Evolutionary conservation across 2,113 vertebrate genomes (phyloP).

Genomic region (Poeciliopsis retropinna): DNA sequence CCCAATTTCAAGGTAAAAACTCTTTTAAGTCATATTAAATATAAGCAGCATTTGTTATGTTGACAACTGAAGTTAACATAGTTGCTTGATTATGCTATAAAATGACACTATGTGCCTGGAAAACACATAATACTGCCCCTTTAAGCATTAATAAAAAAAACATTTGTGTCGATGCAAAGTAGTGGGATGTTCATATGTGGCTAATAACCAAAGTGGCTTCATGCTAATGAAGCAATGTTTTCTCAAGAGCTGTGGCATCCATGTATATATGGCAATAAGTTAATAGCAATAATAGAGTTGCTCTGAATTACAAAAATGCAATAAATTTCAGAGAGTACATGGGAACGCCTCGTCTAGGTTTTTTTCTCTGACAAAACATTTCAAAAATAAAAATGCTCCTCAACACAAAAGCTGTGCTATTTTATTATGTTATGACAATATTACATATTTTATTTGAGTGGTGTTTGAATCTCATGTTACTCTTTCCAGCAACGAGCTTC

Average conservation of each 20-base stretch:
- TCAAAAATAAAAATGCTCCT: neutral
- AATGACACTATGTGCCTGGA: no score
- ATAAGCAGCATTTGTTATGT: no score
- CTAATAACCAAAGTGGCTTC: neutral
- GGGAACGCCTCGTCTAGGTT: neutral
- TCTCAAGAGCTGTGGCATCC: neutral
- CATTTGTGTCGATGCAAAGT: neutral
- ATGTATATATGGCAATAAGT: neutral
- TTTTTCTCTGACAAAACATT: neutral
- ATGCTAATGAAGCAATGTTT: neutral
- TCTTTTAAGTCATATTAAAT: no score
- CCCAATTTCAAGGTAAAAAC: no score
- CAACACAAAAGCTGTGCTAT: neutral
- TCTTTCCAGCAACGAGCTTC: slow-evolving; percentile 3
- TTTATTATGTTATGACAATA: neutral
- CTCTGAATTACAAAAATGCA: neutral
- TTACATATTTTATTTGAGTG: neutral
- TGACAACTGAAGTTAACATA: neutral
- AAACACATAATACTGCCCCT: neutral
- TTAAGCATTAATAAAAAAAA: neutral
- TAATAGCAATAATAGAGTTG: neutral
- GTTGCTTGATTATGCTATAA: neutral
- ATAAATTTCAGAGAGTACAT: neutral
- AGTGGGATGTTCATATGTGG: neutral
- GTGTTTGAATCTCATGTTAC: neutral